Conservation (phyloP, 2,113 vertebrate species). For the Grantiella picta region DNA sequence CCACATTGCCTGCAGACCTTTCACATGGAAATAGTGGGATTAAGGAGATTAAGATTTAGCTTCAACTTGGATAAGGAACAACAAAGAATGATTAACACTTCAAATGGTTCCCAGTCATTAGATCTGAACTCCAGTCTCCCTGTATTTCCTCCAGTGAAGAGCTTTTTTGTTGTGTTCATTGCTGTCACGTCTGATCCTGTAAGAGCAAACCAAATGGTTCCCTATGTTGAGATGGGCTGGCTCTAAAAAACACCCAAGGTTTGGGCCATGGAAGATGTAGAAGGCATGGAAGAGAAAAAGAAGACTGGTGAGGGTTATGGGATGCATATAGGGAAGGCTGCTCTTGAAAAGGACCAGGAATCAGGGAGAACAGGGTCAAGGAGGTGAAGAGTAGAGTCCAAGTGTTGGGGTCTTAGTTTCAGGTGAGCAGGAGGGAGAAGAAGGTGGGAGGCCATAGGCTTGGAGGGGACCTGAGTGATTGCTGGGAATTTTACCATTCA, state of each 20-base stretch:
- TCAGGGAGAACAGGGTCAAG: not conserved
- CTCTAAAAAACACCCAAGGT: not conserved
- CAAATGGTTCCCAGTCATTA: slow-evolving; percentile 43
- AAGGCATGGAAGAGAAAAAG: not conserved
- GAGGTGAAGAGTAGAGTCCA: not conserved
- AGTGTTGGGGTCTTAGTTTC: not conserved
- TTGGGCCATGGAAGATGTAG: not conserved
- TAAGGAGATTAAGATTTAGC: slow-evolving; percentile 59
- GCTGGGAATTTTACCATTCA: not conserved
- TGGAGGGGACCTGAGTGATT: not conserved
- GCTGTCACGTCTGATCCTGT: slow-evolving; percentile 23
- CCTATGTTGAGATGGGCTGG: not conserved
- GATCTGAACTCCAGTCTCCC: not conserved
- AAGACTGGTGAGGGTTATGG: not conserved
- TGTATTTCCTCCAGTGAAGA: not conserved
- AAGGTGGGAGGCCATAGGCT: not conserved
- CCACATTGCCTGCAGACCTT: slow-evolving; percentile 34
- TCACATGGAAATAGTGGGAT: slow-evolving; percentile 57
- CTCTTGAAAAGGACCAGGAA: not conserved
- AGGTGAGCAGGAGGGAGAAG: not conserved
- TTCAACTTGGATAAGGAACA: slow-evolving; percentile 59
- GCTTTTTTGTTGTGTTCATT: slow-evolving; percentile 23
- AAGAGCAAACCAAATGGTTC: not conserved
- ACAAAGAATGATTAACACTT: slow-evolving; percentile 61
- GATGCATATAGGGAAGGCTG: not conserved